These are phyloP conservation scores for Cranoglanis bouderius DNA, from an alignment of 2,113 vertebrate species.

Conservation along the genomic window DNA sequence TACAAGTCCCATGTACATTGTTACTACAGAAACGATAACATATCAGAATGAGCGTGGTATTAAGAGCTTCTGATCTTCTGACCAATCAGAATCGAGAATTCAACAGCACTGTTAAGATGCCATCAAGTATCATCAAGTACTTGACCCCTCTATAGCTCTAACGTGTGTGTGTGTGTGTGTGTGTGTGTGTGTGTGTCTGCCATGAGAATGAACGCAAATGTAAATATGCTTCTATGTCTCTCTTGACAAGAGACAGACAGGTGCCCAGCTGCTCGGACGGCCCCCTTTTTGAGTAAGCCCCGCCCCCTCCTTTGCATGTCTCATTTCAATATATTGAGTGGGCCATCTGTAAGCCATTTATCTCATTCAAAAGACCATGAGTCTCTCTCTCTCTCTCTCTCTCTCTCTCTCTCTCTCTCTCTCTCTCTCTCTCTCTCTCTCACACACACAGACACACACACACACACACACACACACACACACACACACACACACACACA, in stretches of 20 bases:
- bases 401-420: background rate
- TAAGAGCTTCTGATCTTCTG: background rate
- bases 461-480: conserved; percentile 33
- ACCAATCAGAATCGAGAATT: background rate
- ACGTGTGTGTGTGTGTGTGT: background rate
- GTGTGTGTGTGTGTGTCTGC: background rate
- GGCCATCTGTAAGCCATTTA: conserved; percentile 80
- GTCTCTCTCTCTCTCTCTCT: conserved; percentile 36
- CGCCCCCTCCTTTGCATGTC: conserved; percentile 68
- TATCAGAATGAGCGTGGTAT: background rate
- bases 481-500: conserved; percentile 35
- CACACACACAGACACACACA: conserved; percentile 33
- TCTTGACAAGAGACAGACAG: conserved; percentile 48
- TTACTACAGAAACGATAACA: background rate
- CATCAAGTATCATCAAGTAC: background rate
- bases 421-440: conserved; percentile 7
- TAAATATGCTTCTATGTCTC: conserved; percentile 16
- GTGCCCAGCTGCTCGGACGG: conserved; percentile 49
- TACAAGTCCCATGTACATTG: background rate
- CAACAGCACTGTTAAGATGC: background rate
- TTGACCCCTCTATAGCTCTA: background rate
- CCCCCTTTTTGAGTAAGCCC: conserved; percentile 54
- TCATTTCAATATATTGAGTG: conserved; percentile 78
- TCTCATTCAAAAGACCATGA: conserved; percentile 77
- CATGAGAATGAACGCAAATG: background rate